phyloP scores from a whole-genome alignment of 2,113 vertebrate genomes.

The Trochalopteron elliotii region DNA sequence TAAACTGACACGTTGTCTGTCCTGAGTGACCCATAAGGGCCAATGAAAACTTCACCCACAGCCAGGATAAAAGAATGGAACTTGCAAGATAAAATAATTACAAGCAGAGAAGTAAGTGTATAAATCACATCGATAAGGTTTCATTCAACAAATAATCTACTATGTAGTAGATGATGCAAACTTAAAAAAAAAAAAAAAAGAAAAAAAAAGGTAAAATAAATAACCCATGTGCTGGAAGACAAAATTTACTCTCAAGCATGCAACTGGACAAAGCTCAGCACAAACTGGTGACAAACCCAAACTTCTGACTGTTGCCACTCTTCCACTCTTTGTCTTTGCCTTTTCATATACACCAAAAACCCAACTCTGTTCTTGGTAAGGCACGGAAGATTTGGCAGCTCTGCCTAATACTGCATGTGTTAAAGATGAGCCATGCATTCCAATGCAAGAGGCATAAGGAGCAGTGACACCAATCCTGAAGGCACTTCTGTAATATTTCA shows the following conservation, averaged over 20 bases:
- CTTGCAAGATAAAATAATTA: not conserved
- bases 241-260: not conserved
- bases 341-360: not conserved
- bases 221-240: not conserved
- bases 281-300: not conserved
- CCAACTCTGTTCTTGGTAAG: not conserved
- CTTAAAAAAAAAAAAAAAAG: not conserved
- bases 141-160: not conserved
- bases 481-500: not conserved
- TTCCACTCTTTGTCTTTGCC: not conserved
- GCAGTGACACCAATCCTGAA: not conserved
- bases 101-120: not conserved
- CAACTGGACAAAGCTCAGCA: not conserved
- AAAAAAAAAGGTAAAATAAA: not conserved
- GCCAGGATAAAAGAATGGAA: not conserved
- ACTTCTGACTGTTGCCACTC: rapidly evolving
- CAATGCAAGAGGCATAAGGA: not conserved
- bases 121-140: not conserved
- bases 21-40: not conserved
- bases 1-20: not conserved
- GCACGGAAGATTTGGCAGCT: not conserved
- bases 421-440: not conserved
- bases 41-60: not conserved
- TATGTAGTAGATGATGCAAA: not conserved
- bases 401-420: not conserved